These are phyloP conservation scores for Drosophila flavopinicola DNA, from an alignment of 2,888 invertebrate genomes.

Conservation along the genomic window DNA sequence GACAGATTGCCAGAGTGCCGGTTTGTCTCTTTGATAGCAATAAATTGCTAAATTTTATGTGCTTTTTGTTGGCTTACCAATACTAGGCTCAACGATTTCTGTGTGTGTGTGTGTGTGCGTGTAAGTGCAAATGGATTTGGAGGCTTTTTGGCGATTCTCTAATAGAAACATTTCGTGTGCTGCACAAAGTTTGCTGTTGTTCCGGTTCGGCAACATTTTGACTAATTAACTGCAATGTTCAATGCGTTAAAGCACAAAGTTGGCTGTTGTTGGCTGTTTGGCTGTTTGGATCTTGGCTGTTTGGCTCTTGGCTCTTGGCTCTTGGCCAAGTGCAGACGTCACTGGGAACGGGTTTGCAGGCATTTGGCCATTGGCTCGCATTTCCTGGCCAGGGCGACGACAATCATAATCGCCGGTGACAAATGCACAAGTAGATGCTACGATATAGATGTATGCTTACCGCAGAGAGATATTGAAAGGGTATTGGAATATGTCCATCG, in stretches of 20 bases:
- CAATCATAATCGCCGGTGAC: constrained; percentile 74
- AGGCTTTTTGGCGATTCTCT: constrained; percentile 20
- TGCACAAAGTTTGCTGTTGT: constrained; percentile 48
- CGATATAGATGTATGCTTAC: constrained; percentile 27
- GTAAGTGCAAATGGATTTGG: constrained; percentile 45
- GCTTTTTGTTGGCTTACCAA: constrained; percentile 7
- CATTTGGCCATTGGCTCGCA: constrained; percentile 44
- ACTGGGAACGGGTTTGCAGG: constrained; percentile 32
- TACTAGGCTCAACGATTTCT: constrained; percentile 28
- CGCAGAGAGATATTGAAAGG: constrained; percentile 22
- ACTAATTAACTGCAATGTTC: constrained; percentile 75
- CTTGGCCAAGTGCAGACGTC: constrained; percentile 22
- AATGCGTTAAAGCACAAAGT: constrained; percentile 42
- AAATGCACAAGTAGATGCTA: constrained; percentile 55
- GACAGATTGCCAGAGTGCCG: constrained; percentile 1
- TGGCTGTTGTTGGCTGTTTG: constrained; percentile 3
- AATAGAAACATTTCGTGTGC: constrained; percentile 67
- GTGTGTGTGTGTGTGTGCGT: too few species aligned
- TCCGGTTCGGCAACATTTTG: constrained; percentile 74
- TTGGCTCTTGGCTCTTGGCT: constrained; percentile 6
- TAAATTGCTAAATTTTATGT: constrained; percentile 36
- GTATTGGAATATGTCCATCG: constrained; percentile 26
- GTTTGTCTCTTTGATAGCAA: constrained; percentile 12
- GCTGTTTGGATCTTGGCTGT: constrained; percentile 2
- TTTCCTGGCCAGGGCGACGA: constrained; percentile 73